phyloP scores from a whole-genome alignment of 2,113 vertebrate species.

The Microtus ochrogaster region DNA sequence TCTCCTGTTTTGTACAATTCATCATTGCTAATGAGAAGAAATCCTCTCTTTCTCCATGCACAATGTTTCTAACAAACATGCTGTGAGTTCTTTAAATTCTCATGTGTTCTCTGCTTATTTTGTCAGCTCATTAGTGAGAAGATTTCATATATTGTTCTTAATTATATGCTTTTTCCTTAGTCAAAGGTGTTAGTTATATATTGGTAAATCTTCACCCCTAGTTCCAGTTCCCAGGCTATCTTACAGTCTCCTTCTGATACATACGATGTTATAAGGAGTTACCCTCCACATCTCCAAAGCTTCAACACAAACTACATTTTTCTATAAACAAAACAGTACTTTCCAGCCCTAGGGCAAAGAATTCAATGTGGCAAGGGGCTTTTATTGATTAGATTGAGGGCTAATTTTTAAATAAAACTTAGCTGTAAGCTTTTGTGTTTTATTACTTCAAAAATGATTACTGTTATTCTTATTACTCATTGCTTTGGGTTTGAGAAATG shows the following conservation, averaged over 20 bases:
- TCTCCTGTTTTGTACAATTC: constrained; percentile 2
- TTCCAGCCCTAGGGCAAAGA: not conserved
- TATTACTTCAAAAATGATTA: constrained; percentile 24
- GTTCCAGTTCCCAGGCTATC: not conserved
- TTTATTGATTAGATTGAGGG: constrained; percentile 11
- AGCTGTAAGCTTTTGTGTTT: not conserved
- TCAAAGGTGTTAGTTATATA: not conserved
- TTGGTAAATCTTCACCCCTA: not conserved
- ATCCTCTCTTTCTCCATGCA: not conserved
- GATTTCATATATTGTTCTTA: not conserved
- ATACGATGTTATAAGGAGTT: not conserved
- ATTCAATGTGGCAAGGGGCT: not conserved
- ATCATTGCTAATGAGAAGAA: constrained; percentile 25
- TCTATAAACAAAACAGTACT: not conserved
- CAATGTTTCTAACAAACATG: not conserved
- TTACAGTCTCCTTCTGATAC: not conserved
- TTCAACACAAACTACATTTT: not conserved
- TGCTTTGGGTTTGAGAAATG: constrained; percentile 33
- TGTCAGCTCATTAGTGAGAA: constrained; percentile 26
- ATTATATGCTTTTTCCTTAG: constrained; percentile 3
- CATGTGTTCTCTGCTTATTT: not conserved
- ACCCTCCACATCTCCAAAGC: not conserved
- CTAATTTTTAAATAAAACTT: not conserved
- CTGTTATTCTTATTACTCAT: not conserved
- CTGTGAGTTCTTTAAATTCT: not conserved